Evolutionary conservation across 2,797 vertebrate species (phyloP), one percentile per base, ranked within the genome.

Genomic region (Hoplostethus atlanticus): DNA sequence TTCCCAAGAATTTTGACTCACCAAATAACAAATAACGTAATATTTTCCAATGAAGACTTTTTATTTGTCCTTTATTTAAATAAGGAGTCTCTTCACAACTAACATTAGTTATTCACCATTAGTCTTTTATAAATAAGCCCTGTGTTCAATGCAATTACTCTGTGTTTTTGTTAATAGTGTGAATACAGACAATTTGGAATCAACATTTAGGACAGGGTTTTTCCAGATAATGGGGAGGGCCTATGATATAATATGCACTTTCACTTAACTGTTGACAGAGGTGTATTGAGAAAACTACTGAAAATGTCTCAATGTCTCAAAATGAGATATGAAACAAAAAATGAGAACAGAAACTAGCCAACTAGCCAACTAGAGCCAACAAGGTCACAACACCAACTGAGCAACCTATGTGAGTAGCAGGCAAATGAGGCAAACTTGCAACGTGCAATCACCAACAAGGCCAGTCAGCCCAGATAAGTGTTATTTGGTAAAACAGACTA

Each of bases 1-100:
- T 21, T 21, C 21, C 21, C 21, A 21, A 21, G 21, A 21, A 21
- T 21, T 21, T 21, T 21, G 21, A 21, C 21, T 21, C 21, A 21
- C 21, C 21, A 21, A 21, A 21, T 21, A 21, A 21, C 21, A 21
- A 21, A 21, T 21, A 21, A 21, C 21, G 21, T 21, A 40, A 40
- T 34, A 34, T 42, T 9, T 84, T 62, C 40, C 50, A 79, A 76
- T 70, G 50, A 62, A 58, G 17, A 36, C 30, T 67, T 53, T 16
- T 59, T 34, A 70, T 76, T 78, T 71, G 55, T 75, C 74, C 77
- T 70, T 57, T 13, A 53, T 68, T 82, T 31, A 68, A 77, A 69
- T 73, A 21, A 21, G 21, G 68, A 73, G 21, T 64, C 4, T 73
- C 42, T 58, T 55, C 51, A 61, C 56, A 70, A 62, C 68, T 28